Percentiles rank a stretch among this genome's conserved stretches.
These are phyloP conservation scores for Zaprionus kolodkinae DNA, from an alignment of 1,140 invertebrate genomes.

Conservation along the genomic window DNA sequence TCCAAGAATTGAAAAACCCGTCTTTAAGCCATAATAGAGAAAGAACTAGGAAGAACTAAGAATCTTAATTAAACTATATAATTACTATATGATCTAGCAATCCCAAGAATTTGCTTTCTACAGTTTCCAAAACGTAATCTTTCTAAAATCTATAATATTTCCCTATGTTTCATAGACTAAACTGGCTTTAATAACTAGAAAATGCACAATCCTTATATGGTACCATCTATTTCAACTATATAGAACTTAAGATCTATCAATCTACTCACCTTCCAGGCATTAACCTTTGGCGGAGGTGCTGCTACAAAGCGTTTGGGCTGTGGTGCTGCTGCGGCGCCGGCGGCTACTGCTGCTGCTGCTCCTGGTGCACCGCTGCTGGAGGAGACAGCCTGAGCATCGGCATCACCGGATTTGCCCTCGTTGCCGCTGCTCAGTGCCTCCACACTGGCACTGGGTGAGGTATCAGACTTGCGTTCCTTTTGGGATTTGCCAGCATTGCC, in stretches of 20 bases:
- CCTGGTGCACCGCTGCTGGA: slow-evolving; percentile 32
- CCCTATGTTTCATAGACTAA: too few species aligned
- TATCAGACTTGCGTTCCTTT: slow-evolving; percentile 77
- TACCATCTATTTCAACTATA: neutral
- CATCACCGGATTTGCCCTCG: slow-evolving; percentile 66
- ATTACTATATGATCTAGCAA: neutral
- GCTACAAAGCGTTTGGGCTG: slow-evolving; percentile 85
- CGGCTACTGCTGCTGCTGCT: slow-evolving; percentile 28
- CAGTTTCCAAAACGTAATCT: too few species aligned
- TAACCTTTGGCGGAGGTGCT: slow-evolving; percentile 86
- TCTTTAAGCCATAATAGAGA: neutral
- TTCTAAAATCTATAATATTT: too few species aligned
- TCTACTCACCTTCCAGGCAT: slow-evolving; percentile 85
- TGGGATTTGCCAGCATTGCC: slow-evolving; percentile 39
- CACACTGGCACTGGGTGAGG: slow-evolving; percentile 75
- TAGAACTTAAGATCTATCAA: neutral
- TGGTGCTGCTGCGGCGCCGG: slow-evolving; percentile 45
- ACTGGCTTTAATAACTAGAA: too few species aligned
- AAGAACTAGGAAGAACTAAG: neutral
- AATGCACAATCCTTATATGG: too few species aligned
- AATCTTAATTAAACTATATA: too few species aligned
- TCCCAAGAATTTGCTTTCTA: too few species aligned
- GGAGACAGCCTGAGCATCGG: slow-evolving; percentile 42
- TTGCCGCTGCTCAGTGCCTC: slow-evolving; percentile 72
- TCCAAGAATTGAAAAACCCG: neutral